A percentile compares a stretch with the other conserved stretches of the same genome.
Evolutionary conservation across 2,797 vertebrate genomes (phyloP).

Genomic region (Alcedo quadribrachys): DNA sequence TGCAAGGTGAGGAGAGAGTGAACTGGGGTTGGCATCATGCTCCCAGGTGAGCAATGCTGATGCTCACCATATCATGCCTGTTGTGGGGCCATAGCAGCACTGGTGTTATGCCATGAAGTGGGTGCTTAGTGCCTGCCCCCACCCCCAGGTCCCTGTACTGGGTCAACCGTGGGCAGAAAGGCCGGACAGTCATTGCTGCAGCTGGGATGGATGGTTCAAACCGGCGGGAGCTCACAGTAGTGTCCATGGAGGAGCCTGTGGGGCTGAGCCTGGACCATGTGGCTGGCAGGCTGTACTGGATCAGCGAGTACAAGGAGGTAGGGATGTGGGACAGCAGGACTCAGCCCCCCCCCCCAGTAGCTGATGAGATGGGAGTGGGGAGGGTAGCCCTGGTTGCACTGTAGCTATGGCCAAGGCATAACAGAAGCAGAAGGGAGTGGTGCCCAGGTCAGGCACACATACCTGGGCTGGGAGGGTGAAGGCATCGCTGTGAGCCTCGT

Average conservation of each 20-base stretch:
- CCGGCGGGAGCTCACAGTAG: conserved; percentile 73
- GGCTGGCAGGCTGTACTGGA: conserved; percentile 87
- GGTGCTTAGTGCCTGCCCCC: neutral
- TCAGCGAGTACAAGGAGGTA: conserved; percentile 89
- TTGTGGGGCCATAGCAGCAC: neutral
- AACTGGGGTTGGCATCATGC: neutral
- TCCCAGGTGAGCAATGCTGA: neutral
- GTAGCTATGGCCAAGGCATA: neutral
- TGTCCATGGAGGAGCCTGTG: conserved; percentile 83
- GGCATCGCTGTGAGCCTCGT: neutral
- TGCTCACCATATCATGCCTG: neutral
- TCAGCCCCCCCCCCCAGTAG: neutral
- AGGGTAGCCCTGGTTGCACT: neutral
- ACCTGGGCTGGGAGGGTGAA: neutral
- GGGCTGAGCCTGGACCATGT: conserved; percentile 84
- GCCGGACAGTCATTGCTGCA: conserved; percentile 80
- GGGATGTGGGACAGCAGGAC: neutral
- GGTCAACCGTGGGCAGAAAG: conserved; percentile 80
- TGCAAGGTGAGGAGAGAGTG: conserved; percentile 77
- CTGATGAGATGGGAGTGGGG: neutral
- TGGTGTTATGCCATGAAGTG: neutral
- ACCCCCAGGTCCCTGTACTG: conserved; percentile 87
- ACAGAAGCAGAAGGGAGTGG: neutral
- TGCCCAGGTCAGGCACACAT: neutral
- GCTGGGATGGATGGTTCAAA: conserved; percentile 90